Conservation (phyloP, 1,140 invertebrate genomes). For the Caenorhabditis inopinata region DNA sequence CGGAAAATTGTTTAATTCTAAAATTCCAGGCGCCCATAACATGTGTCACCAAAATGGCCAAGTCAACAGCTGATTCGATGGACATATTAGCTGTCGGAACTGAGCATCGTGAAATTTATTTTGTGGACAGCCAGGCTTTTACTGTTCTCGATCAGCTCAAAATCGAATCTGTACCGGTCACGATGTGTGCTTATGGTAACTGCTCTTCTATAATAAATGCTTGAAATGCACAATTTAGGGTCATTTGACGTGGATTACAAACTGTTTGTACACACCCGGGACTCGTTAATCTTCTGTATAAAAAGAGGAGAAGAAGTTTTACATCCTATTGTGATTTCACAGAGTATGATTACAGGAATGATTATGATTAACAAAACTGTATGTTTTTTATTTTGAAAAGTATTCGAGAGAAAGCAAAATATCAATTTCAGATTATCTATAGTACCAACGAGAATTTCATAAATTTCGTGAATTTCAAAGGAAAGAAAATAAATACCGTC, state of each 20-base stretch:
- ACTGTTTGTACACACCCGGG: constrained; percentile 10
- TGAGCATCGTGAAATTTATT: constrained; percentile 4
- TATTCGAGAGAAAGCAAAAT: background rate
- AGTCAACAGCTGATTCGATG: background rate
- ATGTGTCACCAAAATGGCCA: background rate
- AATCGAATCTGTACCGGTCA: background rate
- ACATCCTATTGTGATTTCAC: background rate
- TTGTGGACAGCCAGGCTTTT: background rate
- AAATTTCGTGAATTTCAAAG: background rate
- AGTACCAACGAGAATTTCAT: background rate
- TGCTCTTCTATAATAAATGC: background rate
- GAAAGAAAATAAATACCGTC: background rate
- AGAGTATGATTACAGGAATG: constrained; percentile 15
- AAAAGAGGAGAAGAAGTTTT: background rate
- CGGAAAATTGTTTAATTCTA: no score
- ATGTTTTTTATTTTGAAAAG: background rate
- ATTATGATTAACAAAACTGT: constrained; percentile 1
- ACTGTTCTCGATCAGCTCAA: background rate
- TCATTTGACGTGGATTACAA: constrained; percentile 37
- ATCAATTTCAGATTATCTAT: constrained; percentile 12
- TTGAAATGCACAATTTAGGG: background rate
- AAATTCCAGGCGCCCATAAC: background rate
- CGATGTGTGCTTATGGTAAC: background rate
- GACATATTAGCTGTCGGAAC: background rate
- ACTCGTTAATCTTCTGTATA: constrained; percentile 25